Percentiles rank a stretch among this genome's conserved stretches.
phyloP scores from a whole-genome alignment of 2,113 vertebrate species.

The Gavialis gangeticus region DNA sequence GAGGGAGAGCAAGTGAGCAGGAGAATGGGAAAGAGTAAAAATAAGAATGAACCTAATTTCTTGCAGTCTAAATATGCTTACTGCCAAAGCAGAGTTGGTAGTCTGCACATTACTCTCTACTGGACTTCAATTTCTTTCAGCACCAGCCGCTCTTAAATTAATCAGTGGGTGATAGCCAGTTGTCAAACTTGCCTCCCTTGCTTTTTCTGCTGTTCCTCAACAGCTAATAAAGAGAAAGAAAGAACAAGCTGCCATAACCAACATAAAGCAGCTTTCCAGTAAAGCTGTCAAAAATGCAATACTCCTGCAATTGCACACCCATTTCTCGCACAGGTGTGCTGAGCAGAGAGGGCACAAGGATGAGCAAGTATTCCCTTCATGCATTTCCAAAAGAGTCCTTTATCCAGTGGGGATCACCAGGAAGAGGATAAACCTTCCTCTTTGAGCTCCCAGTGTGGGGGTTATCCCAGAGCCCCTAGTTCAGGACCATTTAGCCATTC shows the following conservation, averaged over 20 bases:
- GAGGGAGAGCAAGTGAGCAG: too few relatives aligned
- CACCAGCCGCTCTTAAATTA: background rate
- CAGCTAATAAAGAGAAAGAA: background rate
- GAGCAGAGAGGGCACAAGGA: rapidly evolving
- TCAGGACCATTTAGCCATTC: background rate
- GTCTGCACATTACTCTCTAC: background rate
- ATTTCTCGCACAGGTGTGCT: background rate
- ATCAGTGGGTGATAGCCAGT: constrained; percentile 9
- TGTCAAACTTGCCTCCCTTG: background rate
- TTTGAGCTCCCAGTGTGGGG: rapidly evolving
- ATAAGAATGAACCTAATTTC: background rate
- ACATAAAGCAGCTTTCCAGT: background rate
- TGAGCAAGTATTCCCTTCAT: rapidly evolving
- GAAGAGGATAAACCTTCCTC: background rate
- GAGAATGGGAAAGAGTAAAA: too few relatives aligned
- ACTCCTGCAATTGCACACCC: background rate
- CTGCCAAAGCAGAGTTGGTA: background rate
- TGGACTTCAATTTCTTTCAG: background rate
- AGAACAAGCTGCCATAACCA: background rate
- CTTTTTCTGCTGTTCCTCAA: background rate
- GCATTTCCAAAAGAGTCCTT: rapidly evolving
- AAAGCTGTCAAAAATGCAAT: background rate
- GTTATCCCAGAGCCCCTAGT: background rate
- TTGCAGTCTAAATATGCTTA: background rate
- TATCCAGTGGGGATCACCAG: background rate